Conservation (phyloP, 2,888 invertebrate species). For the Lutraria lutraria region DNA sequence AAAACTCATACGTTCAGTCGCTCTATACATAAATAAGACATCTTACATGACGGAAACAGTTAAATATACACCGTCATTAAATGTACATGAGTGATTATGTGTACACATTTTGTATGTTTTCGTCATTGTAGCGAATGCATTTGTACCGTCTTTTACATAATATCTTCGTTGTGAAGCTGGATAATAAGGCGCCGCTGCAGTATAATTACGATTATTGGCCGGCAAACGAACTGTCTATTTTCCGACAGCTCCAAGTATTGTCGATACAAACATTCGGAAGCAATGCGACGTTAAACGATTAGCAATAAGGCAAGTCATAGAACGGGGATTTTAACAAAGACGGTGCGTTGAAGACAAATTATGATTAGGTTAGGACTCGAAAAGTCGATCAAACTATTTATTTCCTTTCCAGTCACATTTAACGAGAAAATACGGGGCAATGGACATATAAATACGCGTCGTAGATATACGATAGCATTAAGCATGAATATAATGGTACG, state of each 20-base stretch:
- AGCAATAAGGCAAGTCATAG: slow-evolving; percentile 13
- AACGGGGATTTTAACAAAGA: slow-evolving; percentile 23
- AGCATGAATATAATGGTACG: too few relatives aligned
- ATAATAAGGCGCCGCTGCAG: slow-evolving; percentile 11
- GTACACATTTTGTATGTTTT: background rate
- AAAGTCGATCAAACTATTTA: slow-evolving; percentile 8
- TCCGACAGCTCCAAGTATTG: slow-evolving; percentile 24
- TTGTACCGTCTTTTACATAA: background rate
- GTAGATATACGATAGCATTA: too few relatives aligned
- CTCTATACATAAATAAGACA: background rate
- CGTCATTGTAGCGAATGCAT: background rate
- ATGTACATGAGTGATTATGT: too few relatives aligned
- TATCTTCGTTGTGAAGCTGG: background rate
- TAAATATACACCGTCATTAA: background rate
- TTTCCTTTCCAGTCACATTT: background rate
- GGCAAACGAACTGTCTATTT: slow-evolving; percentile 15
- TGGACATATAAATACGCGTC: background rate
- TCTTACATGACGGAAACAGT: background rate
- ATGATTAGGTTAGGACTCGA: background rate
- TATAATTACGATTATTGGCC: slow-evolving; percentile 23
- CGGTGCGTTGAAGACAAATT: background rate
- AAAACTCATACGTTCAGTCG: background rate
- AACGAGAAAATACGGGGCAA: background rate
- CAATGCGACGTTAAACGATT: slow-evolving; percentile 20
- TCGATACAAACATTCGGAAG: slow-evolving; percentile 10